Evolutionary conservation across 2,797 vertebrate genomes (phyloP).

Genomic region (Falco cherrug): DNA sequence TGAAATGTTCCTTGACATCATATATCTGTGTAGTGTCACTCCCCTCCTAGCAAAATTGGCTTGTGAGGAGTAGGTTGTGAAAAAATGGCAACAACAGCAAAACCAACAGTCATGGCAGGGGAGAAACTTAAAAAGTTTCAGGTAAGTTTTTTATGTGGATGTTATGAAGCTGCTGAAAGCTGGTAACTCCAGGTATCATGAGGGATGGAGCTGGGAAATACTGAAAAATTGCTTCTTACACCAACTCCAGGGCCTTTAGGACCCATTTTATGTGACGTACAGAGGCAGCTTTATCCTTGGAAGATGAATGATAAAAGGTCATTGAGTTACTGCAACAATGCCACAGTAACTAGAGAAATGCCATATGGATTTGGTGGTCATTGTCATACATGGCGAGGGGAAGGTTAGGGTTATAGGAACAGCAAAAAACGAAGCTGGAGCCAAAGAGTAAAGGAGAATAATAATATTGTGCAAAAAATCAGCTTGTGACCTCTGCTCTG

Average conservation of each 20-base stretch:
- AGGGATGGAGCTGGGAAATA: neutral
- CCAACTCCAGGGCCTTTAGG: neutral
- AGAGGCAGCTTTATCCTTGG: neutral
- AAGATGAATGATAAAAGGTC: neutral
- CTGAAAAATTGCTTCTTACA: neutral
- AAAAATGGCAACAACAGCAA: neutral
- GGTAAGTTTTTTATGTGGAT: neutral
- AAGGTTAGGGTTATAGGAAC: neutral
- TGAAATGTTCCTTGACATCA: neutral
- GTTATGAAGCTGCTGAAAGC: neutral
- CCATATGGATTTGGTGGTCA: rapidly evolving
- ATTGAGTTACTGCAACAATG: neutral
- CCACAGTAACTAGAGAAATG: neutral
- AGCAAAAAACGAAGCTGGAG: neutral
- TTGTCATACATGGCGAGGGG: neutral
- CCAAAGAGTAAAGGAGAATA: neutral
- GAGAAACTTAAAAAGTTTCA: neutral
- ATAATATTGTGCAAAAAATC: neutral
- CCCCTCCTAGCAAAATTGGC: rapidly evolving
- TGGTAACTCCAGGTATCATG: rapidly evolving
- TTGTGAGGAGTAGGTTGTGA: neutral
- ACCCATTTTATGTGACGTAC: neutral
- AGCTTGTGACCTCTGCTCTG: rapidly evolving
- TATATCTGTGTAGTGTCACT: neutral
- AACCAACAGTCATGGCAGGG: neutral